phyloP scores from a whole-genome alignment of 2,888 invertebrate species.

The Perizoma flavofasciatum region DNA sequence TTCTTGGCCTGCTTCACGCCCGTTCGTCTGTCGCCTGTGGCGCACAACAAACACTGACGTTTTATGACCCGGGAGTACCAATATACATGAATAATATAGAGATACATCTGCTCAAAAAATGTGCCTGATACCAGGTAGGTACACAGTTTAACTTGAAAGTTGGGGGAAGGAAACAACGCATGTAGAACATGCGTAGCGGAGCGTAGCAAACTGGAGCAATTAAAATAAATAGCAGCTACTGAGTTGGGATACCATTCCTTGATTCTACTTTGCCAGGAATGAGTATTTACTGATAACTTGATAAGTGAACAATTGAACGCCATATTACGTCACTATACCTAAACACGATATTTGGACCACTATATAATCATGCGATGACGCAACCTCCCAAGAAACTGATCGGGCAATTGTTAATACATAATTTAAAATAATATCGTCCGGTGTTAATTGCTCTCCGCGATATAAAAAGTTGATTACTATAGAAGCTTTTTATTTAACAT shows the following conservation, averaged over 20 bases:
- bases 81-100: slow-evolving; percentile 18
- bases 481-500: slow-evolving; percentile 27
- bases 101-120: slow-evolving; percentile 13
- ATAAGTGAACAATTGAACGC: slow-evolving; percentile 29
- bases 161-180: not conserved
- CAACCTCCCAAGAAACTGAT: slow-evolving; percentile 36
- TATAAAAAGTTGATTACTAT: slow-evolving; percentile 25
- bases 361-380: slow-evolving; percentile 32
- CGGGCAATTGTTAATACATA: slow-evolving; percentile 30
- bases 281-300: slow-evolving; percentile 36
- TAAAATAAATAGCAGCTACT: slow-evolving; percentile 4
- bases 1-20: slow-evolving; percentile 38
- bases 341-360: slow-evolving; percentile 34
- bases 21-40: slow-evolving; percentile 43
- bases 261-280: slow-evolving; percentile 2
- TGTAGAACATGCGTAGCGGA: not conserved
- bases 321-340: slow-evolving; percentile 36
- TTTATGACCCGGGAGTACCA: slow-evolving; percentile 40
- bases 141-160: not conserved
- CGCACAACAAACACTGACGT: slow-evolving; percentile 40
- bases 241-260: slow-evolving; percentile 10
- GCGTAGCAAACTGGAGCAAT: slow-evolving; percentile 8
- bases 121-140: slow-evolving; percentile 5
- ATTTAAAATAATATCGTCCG: slow-evolving; percentile 38
- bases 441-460: slow-evolving; percentile 37